Conservation (phyloP, 2,797 vertebrate species). For the Sebastes elongatus region DNA sequence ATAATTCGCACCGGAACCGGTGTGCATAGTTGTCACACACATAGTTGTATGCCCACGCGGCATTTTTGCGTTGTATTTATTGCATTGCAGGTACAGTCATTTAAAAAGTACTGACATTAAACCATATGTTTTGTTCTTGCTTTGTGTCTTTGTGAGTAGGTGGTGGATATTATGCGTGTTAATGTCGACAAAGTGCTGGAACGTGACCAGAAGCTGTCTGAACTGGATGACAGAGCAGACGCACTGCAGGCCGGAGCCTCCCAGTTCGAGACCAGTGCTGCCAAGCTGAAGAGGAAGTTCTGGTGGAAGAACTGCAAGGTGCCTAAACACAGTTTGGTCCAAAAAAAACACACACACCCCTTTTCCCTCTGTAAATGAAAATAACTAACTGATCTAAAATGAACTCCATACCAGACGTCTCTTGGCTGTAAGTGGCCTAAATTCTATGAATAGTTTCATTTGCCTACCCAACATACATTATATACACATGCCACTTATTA, state of each 20-base stretch:
- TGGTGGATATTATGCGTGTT: conserved; percentile 93
- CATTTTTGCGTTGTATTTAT: too few species aligned
- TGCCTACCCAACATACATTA: neutral
- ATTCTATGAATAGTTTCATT: neutral
- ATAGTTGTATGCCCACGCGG: too few species aligned
- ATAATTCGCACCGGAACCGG: too few species aligned
- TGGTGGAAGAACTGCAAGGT: conserved; percentile 93
- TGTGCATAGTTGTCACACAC: too few species aligned
- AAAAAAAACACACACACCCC: neutral
- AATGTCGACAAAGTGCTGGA: conserved; percentile 93
- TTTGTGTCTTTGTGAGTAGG: conserved; percentile 68
- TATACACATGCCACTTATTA: neutral
- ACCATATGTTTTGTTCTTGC: neutral
- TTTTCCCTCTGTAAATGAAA: neutral
- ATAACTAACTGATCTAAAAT: neutral
- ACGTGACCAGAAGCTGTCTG: conserved; percentile 89
- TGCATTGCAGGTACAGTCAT: too few species aligned
- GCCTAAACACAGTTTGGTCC: neutral
- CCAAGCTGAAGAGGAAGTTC: conserved; percentile 92
- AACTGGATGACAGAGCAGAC: conserved; percentile 90
- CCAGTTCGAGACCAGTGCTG: conserved; percentile 92
- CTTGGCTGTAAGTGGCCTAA: neutral
- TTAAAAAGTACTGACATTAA: neutral
- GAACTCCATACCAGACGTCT: neutral
- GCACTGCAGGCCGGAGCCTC: conserved; percentile 91